Percentiles rank a stretch among this genome's conserved stretches.
Evolutionary conservation across 2,888 invertebrate genomes (phyloP).

Genomic region (Cryptophagus acutangulus): DNA sequence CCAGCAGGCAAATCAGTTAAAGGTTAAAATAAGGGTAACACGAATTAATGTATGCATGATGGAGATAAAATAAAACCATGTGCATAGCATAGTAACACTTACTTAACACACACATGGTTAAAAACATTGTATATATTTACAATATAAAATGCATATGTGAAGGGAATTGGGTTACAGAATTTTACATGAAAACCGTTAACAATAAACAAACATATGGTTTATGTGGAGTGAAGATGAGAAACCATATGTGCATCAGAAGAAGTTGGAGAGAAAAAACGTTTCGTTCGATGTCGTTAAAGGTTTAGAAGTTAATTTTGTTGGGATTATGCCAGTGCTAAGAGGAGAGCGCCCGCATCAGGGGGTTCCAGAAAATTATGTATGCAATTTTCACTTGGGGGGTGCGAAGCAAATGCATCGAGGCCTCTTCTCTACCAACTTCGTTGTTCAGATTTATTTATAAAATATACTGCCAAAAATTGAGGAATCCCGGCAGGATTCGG

Average conservation of each 20-base stretch:
- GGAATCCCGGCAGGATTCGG: too few relatives aligned
- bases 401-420: constrained; percentile 7
- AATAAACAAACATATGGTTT: constrained; percentile 29
- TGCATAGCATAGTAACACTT: constrained; percentile 1
- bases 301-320: constrained; percentile 9
- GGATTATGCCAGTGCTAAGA: constrained; percentile 2
- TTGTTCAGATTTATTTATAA: too few relatives aligned
- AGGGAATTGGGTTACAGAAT: constrained; percentile 22
- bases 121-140: not conserved
- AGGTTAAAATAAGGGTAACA: constrained; percentile 9
- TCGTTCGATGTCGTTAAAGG: constrained; percentile 3
- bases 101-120: not conserved
- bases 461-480: too few relatives aligned
- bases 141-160: constrained; percentile 17
- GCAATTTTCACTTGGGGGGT: constrained; percentile 5
- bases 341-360: constrained; percentile 2
- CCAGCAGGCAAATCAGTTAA: constrained; percentile 10
- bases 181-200: constrained; percentile 27
- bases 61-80: constrained; percentile 5
- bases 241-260: constrained; percentile 1
- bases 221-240: constrained; percentile 7
- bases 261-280: not conserved
- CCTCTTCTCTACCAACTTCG: too few relatives aligned
- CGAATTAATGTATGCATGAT: constrained; percentile 8
- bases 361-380: constrained; percentile 4